These are phyloP conservation scores for Crax fasciolata DNA, from an alignment of 2,797 vertebrate species.

Conservation along the genomic window DNA sequence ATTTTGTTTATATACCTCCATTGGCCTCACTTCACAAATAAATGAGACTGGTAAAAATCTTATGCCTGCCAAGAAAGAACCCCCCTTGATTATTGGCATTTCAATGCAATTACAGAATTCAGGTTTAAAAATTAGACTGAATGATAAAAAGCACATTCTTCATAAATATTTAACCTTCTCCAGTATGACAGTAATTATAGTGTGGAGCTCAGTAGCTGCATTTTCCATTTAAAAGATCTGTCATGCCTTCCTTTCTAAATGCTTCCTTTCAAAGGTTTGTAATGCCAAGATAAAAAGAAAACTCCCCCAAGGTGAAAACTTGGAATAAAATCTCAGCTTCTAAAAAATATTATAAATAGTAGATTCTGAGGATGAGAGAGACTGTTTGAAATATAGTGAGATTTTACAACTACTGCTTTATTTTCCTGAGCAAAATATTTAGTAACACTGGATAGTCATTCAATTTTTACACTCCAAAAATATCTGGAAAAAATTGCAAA, in stretches of 20 bases:
- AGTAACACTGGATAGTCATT: not conserved
- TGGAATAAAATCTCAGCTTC: slow-evolving; percentile 62
- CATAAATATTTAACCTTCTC: slow-evolving; percentile 82
- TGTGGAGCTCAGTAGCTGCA: slow-evolving; percentile 49
- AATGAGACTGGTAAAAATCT: slow-evolving; percentile 32
- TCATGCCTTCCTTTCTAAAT: slow-evolving; percentile 63
- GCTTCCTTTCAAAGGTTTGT: slow-evolving; percentile 51
- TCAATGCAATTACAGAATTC: slow-evolving; percentile 74
- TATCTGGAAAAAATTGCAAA: not conserved
- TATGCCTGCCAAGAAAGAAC: slow-evolving; percentile 43
- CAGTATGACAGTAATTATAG: slow-evolving; percentile 75
- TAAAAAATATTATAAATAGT: slow-evolving; percentile 69
- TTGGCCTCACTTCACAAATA: slow-evolving; percentile 20
- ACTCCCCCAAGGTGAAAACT: slow-evolving; percentile 64
- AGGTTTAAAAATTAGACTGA: slow-evolving; percentile 77
- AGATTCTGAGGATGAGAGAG: slow-evolving; percentile 53
- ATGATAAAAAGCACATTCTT: slow-evolving; percentile 79
- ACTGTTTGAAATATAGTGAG: slow-evolving; percentile 24
- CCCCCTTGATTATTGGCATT: slow-evolving; percentile 56
- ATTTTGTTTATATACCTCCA: not conserved
- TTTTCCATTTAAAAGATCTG: slow-evolving; percentile 61
- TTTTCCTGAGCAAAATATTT: slow-evolving; percentile 58
- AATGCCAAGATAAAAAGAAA: slow-evolving; percentile 71
- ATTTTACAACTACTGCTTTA: slow-evolving; percentile 46
- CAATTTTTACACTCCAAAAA: not conserved